Base-by-base conservation (phyloP, 2,797 vertebrate genomes). In the Lemur catta region DNA sequence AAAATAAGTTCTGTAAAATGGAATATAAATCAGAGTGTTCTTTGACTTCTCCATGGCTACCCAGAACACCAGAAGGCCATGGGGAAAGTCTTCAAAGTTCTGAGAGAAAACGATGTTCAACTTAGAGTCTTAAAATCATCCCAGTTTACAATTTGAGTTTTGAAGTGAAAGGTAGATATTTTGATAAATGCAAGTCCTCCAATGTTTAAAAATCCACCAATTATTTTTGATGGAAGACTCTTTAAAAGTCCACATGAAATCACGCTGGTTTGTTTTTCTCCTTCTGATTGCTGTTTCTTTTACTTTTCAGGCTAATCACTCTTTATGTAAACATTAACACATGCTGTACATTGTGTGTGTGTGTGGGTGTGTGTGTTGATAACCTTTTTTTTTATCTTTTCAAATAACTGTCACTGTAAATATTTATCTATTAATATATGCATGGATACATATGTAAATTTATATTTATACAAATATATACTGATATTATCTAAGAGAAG, bases 341-440 rank as follows among this genome's bases (percentile, higher is more conserved):
- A 33, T 3, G 18, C 41, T 71, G 1, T 71, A 20, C 1, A 1
- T 7, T 28, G 2, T 14, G 0, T 65, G 24, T 67, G 11, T 65
- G 43, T 43, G 20, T 41, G 1, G 48, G 6, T n/a, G 20, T 30
- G 12, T 80, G 12, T 79, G 17, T 55, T 74, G 6, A 41, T 69
- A 22, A 41, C 59, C 74, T 48, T 79, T 57, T 41, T 76, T 78
- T 85, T 59, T 13, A 50, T 52, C 41, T 93, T 82, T 76, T 74
- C 24, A 71, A 41, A 86, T 65, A 61, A 75, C 26, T 61, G 17
- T 61, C 7, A 82, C 15, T 86, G 9, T 81, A 88, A 63, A 48
- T 75, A 95, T 35, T 11, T 67, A 41, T 28, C 48, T 89, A n/a
- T 57, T 81, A 55, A 57, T 65, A 38, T 50, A 81, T 46, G 2